Evolutionary conservation across 2,888 invertebrate species (phyloP).

Genomic region (Heterodera filipjevi): DNA sequence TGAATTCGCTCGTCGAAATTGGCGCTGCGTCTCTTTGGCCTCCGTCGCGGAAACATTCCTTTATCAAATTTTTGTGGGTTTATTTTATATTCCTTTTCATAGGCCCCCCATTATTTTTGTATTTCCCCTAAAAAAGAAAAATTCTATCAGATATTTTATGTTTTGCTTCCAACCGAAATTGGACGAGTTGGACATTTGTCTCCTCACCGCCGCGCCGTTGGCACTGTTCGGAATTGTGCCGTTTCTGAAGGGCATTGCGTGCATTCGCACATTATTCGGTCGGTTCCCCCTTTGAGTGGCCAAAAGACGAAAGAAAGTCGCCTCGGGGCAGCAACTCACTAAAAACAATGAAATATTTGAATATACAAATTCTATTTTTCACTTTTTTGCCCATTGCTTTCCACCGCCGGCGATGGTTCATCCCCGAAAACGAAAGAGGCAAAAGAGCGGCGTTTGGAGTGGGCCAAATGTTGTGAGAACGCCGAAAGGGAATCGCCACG

Average conservation of each 20-base stretch:
- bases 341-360: background rate
- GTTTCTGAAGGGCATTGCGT: slow-evolving; percentile 19
- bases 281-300: background rate
- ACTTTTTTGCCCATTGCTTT: background rate
- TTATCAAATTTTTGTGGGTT: background rate
- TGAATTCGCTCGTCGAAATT: background rate
- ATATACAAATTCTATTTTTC: background rate
- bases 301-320: background rate
- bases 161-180: slow-evolving; percentile 8
- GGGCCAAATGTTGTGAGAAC: background rate
- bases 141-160: background rate
- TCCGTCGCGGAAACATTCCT: slow-evolving; percentile 1
- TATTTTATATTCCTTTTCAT: background rate
- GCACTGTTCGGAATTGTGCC: slow-evolving; percentile 11
- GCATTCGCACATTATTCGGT: slow-evolving; percentile 12
- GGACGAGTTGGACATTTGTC: slow-evolving; percentile 22
- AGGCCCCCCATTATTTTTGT: background rate
- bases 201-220: background rate
- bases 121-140: background rate
- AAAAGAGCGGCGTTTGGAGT: background rate
- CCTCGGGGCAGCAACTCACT: background rate
- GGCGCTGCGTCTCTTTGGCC: background rate
- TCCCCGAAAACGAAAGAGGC: background rate
- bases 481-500: background rate
- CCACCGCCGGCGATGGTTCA: background rate